Evolutionary conservation across 37 sponge, comb jelly and placozoan genomes (phyloP).

Genomic region (Beroe ovata): DNA sequence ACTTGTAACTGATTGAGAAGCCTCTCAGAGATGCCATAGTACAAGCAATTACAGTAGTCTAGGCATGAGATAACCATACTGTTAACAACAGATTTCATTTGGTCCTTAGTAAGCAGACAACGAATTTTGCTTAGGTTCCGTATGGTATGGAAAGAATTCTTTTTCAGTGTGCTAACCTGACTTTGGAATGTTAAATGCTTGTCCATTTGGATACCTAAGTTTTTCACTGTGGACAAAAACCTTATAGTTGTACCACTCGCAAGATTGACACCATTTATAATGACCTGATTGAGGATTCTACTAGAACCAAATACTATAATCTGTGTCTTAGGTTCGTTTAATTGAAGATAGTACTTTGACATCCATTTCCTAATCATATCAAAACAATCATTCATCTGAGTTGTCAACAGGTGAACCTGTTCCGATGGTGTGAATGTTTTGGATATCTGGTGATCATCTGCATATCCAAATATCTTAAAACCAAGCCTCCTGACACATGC

Average conservation of each 20-base stretch:
- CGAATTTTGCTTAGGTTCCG: neutral
- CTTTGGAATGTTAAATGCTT: neutral
- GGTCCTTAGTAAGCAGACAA: neutral
- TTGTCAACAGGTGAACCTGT: neutral
- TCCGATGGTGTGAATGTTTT: no score
- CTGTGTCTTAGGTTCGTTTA: no score
- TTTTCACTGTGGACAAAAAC: slow-evolving; percentile 12
- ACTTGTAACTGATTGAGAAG: no score
- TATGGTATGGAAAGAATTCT: slow-evolving; percentile 13
- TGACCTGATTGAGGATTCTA: neutral
- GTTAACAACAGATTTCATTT: neutral
- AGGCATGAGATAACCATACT: neutral
- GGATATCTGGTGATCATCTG: no score
- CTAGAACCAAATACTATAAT: no score
- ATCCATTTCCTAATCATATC: neutral
- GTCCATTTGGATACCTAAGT: neutral
- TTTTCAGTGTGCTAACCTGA: neutral
- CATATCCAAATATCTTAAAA: neutral
- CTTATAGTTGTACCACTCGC: neutral
- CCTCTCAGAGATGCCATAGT: no score
- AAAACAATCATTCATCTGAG: neutral
- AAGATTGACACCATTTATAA: neutral
- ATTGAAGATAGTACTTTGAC: neutral
- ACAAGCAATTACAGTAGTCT: neutral
- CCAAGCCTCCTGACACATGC: neutral